Evolutionary conservation across 1,140 invertebrate species (phyloP).

Genomic region (Probaryconus sp.): DNA sequence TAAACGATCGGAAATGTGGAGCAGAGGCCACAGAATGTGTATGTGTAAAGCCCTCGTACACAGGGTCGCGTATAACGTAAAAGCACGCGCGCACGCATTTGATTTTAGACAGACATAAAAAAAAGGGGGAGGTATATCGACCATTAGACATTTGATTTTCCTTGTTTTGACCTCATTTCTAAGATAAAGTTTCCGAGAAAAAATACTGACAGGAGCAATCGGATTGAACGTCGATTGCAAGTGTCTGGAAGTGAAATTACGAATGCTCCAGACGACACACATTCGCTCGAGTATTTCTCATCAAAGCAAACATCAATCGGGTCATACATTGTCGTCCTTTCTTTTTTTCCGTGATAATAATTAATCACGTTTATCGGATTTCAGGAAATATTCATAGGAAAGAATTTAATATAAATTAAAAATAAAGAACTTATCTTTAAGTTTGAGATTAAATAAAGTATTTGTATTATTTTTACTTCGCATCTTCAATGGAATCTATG

Average conservation of each 20-base stretch:
- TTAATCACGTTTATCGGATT: no score
- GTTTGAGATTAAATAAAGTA: no score
- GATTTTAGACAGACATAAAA: background rate
- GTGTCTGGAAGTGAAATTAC: slow-evolving; percentile 33
- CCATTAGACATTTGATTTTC: slow-evolving; percentile 20
- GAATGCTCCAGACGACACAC: slow-evolving; percentile 21
- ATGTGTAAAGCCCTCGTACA: no score
- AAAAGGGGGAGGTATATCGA: background rate
- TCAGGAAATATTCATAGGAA: no score
- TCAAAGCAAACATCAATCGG: slow-evolving; percentile 16
- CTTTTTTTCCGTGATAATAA: no score
- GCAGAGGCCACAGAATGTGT: background rate
- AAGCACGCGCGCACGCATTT: background rate
- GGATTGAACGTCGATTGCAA: slow-evolving; percentile 29
- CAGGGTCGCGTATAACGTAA: no score
- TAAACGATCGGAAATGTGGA: slow-evolving; percentile 3
- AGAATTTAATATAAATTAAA: no score
- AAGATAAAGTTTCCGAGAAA: slow-evolving; percentile 23
- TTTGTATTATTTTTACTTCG: no score
- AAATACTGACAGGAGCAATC: slow-evolving; percentile 32
- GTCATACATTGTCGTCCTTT: background rate
- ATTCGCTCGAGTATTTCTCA: background rate
- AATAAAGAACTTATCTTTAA: no score
- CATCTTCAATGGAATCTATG: no score
- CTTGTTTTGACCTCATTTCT: slow-evolving; percentile 11